Base-by-base conservation (phyloP, 2,113 vertebrate genomes). In the Eptatretus burgeri region DNA sequence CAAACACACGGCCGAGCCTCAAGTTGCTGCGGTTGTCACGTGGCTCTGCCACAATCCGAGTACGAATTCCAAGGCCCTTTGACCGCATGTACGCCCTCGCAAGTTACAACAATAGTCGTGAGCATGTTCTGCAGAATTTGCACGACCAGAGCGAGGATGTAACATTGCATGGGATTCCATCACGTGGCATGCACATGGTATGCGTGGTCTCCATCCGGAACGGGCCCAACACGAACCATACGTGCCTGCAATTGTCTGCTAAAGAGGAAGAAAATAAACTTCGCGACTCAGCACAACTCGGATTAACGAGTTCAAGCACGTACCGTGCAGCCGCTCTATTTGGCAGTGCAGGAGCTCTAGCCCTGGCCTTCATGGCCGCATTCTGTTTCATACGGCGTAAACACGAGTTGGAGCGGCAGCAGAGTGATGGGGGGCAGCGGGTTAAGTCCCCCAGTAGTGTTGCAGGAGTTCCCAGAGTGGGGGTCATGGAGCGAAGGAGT, bases 201-300 rank as follows among this genome's bases (percentile, higher is more conserved):
- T 66, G 65, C 9, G 65, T 66, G 60, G 41, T 62, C 17, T 66
- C 65, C 13, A 51, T 66, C 20, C 65, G 51, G 10, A 51, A 66
- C 51, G 62, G 50, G 4, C 65, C 11, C 18, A 19, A 62, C 16
- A 63, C 62, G 14, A 66, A 66, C 18, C 62, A 64, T 16, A 63
- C 65, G 5, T 66, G 65, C 14, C 13, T 66, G 14, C 49, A 50
- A 9, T 66, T 66, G 18, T 11, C 60, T 13, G 63, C 65, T 14
- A 20, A 41, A 27, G 62, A 50, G 9, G 27, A 17, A 17, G 16
- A 10, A n/a, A 52, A 20, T 49, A 27, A 18, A 13, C 62, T 50
- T 41, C 3, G 27, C 7, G 27, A 41, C 27, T 41, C 27, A 41
- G 27, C 27, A 41, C 27, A 41, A 41, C 27, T 41, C 27, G 27